phyloP scores from a whole-genome alignment of 2,113 vertebrate genomes.

The Nothocercus julius region DNA sequence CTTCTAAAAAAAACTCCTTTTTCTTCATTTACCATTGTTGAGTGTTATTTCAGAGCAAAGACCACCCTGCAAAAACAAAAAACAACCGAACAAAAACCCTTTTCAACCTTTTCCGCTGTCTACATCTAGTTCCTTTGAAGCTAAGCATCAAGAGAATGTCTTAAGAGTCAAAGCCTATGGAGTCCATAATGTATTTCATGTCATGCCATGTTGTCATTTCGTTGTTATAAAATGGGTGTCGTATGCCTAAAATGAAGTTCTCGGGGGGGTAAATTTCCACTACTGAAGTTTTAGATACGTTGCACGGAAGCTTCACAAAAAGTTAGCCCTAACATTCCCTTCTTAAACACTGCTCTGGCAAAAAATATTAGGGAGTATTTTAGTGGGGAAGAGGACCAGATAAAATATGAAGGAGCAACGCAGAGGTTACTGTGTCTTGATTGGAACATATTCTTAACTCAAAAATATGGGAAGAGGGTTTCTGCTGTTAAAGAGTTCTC shows the following conservation, averaged over 20 bases:
- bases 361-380: neutral
- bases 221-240: neutral
- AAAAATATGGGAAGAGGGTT: neutral
- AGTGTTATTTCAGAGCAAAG: neutral
- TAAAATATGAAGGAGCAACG: neutral
- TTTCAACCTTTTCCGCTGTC: neutral
- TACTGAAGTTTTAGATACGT: neutral
- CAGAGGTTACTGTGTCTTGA: neutral
- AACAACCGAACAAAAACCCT: neutral
- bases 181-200: neutral
- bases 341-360: too few species aligned
- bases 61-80: neutral
- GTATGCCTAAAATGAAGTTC: neutral
- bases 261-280: neutral
- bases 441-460: neutral
- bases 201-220: neutral
- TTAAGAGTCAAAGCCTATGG: neutral
- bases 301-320: neutral
- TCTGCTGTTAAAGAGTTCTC: neutral
- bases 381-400: neutral
- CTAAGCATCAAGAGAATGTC: neutral
- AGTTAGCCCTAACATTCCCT: neutral
- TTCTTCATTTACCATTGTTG: neutral
- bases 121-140: neutral
- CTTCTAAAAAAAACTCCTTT: neutral